These are phyloP conservation scores for Sapajus apella DNA, from an alignment of 2,113 vertebrate species.

Conservation along the genomic window DNA sequence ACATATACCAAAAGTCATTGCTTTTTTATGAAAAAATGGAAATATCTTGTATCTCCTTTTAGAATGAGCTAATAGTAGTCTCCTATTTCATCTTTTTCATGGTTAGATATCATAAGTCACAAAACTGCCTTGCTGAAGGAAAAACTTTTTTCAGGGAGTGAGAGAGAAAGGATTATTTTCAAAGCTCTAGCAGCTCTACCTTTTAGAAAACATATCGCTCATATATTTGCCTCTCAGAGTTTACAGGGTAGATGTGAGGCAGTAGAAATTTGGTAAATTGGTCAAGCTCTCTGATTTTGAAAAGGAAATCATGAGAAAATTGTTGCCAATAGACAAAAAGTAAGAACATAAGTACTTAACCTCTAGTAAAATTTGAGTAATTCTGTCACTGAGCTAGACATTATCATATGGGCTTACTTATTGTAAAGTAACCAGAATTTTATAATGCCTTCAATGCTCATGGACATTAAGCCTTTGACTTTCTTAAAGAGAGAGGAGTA, in stretches of 20 bases:
- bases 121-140: background rate
- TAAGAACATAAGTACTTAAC: background rate
- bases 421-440: conserved; percentile 35
- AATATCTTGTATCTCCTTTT: background rate
- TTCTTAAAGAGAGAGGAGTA: background rate
- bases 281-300: conserved; percentile 37
- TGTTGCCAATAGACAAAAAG: background rate
- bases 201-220: conserved; percentile 11
- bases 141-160: background rate
- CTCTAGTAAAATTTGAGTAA: background rate
- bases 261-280: background rate
- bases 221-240: background rate
- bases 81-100: conserved; percentile 22
- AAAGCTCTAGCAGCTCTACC: background rate
- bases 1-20: conserved; percentile 4
- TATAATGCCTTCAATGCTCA: background rate
- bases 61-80: conserved; percentile 15
- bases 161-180: background rate
- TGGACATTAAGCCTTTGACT: background rate
- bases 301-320: conserved; percentile 40
- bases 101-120: background rate
- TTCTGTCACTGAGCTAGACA: background rate
- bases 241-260: background rate
- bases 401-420: background rate
- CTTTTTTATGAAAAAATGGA: background rate